Percentiles rank a stretch among this genome's conserved stretches.
Evolutionary conservation across 2,113 vertebrate species (phyloP).

Genomic region (Archilochus colubris): DNA sequence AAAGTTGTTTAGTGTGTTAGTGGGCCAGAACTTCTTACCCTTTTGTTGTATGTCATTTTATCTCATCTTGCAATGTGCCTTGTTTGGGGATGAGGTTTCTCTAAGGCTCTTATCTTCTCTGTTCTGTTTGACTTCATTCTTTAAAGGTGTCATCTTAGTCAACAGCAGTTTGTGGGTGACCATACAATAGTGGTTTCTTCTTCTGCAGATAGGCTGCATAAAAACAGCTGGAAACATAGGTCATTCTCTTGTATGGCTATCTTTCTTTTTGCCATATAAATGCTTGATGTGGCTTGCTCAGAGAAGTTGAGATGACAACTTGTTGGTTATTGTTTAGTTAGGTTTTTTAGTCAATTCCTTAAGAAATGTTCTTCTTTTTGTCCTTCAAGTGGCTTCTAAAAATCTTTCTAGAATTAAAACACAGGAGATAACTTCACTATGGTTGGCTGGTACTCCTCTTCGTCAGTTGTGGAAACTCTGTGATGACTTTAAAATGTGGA

Average conservation of each 20-base stretch:
- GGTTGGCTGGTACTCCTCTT: neutral
- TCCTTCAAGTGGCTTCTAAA: neutral
- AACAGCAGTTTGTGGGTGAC: neutral
- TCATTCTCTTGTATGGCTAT: neutral
- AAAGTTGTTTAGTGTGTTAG: conserved; percentile 33
- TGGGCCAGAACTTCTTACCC: neutral
- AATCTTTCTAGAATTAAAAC: neutral
- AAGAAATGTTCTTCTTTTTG: neutral
- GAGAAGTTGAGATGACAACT: neutral
- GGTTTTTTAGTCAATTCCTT: neutral
- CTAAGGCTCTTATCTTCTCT: neutral
- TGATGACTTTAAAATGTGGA: neutral
- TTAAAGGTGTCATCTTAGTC: neutral
- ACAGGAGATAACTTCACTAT: neutral
- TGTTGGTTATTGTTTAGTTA: neutral
- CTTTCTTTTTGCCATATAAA: neutral
- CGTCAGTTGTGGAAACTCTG: neutral
- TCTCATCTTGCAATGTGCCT: neutral
- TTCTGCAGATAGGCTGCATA: neutral
- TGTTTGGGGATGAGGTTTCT: neutral
- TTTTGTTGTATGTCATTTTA: neutral
- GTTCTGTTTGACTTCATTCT: neutral
- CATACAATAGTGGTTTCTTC: neutral
- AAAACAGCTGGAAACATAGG: neutral
- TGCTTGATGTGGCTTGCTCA: neutral